A percentile compares a stretch with the other conserved stretches of the same genome.
Conservation (phyloP, 2,888 invertebrate species). For the Xestia c-nigrum region DNA sequence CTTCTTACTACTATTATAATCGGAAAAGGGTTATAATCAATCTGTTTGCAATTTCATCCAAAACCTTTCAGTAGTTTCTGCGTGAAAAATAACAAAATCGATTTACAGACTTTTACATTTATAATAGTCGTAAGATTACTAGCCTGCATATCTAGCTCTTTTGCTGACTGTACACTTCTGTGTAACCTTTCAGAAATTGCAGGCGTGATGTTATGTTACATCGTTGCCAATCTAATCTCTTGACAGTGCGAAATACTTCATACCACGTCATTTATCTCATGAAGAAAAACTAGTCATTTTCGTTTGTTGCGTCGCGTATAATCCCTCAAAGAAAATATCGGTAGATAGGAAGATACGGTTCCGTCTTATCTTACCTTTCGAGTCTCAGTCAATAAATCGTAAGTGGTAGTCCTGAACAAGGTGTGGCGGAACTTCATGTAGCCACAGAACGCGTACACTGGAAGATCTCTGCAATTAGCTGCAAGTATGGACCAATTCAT, state of each 20-base stretch:
- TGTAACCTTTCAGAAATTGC: no score
- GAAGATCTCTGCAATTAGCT: conserved; percentile 89
- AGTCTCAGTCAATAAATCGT: conserved; percentile 91
- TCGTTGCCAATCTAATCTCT: not conserved
- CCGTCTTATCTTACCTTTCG: conserved; percentile 85
- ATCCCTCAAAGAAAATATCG: not conserved
- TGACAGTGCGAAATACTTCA: not conserved
- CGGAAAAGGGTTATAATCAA: no score
- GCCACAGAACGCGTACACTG: conserved; percentile 91
- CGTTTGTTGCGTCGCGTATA: not conserved
- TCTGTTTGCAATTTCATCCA: no score
- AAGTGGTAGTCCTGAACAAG: conserved; percentile 91
- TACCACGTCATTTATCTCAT: not conserved
- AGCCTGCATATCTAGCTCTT: no score
- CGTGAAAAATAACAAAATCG: no score
- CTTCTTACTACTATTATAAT: no score
- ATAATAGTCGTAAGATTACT: no score
- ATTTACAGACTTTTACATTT: no score
- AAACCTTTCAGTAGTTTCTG: no score
- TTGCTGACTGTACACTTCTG: no score
- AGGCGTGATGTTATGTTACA: not conserved
- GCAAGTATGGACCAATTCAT: conserved; percentile 50
- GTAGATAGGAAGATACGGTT: not conserved
- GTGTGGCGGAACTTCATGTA: conserved; percentile 91
- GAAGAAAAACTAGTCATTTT: not conserved